These are phyloP conservation scores for Virgularia gustaviana DNA, from an alignment of 92 coral and sea anemone species.

Conservation along the genomic window DNA sequence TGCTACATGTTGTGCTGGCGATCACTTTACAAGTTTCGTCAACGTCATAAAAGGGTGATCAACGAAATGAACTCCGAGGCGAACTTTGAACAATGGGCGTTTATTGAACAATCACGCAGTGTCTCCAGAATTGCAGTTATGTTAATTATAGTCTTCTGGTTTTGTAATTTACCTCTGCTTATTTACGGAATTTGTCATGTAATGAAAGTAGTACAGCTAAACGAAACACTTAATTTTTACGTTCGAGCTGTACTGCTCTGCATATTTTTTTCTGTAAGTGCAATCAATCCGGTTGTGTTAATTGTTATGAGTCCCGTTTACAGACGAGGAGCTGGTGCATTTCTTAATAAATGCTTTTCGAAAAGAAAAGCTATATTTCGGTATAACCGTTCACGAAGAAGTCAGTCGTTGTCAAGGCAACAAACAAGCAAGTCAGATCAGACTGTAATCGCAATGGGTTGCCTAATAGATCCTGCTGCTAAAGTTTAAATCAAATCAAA, in stretches of 20 bases:
- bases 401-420: not conserved
- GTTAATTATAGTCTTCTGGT: conserved; percentile 13
- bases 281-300: conserved; percentile 18
- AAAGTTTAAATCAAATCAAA: not conserved
- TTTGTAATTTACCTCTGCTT: conserved; percentile 28
- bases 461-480: not conserved
- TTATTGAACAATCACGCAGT: conserved; percentile 27
- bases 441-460: conserved; percentile 24
- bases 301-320: conserved; percentile 33
- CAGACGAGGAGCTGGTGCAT: conserved; percentile 1
- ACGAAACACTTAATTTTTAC: not conserved
- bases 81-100: conserved; percentile 21
- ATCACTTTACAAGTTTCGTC: conserved; percentile 23
- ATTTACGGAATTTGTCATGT: not conserved
- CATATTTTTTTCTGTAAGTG: conserved; percentile 14
- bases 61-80: not conserved
- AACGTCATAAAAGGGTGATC: conserved; percentile 3
- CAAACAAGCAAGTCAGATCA: conserved; percentile 1
- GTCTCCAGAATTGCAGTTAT: conserved; percentile 26
- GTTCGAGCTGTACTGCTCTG: not conserved
- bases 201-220: not conserved
- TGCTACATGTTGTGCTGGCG: conserved; percentile 20
- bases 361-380: not conserved
- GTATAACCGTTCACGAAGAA: not conserved
- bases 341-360: not conserved